Evolutionary conservation across 2,113 vertebrate species (phyloP), one percentile per base, ranked within the genome.

Genomic region (Acrocephalus kingi): DNA sequence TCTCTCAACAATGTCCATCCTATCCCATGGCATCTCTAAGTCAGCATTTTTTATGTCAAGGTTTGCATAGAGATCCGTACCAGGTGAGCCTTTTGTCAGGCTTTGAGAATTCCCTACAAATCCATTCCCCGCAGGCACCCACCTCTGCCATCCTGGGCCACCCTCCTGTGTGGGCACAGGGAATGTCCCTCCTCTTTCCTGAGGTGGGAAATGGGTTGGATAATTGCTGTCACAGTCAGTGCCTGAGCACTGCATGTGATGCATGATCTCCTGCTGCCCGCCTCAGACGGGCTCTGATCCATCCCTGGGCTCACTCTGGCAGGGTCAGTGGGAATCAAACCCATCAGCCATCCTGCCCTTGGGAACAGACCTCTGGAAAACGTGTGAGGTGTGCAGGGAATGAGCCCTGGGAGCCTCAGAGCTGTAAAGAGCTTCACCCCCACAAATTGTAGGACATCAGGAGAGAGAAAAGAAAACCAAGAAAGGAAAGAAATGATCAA

Each of bases 381-480:
- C 1, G 20, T 21, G 31, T 5, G 41, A 45, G 78, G 10, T 31
- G 33, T n/a, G 61, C 73, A 81, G 71, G 58, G 46, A 55, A 1
- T 0, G 39, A 87, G 78, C 81, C 43, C 43, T 56, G 3, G 2
- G 43, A 74, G 21, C 82, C 62, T 49, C n/a, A 15, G 49, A 75
- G 66, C 64, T 1, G 1, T 24, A n/a, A 76, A 83, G 71, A 51
- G n/a, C 23, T 92, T 84, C 37, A 59, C 35, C 51, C 67, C 58
- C 58, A 48, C 62, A 55, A 75, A 79, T 43, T n/a, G 39, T 19
- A 25, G 58, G 22, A n/a, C 25, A 59, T 13, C 48, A 63, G 12
- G 58, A n/a, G 62, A 59, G 15, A 59, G 28, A 2, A 5, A 12
- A 19, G 39, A 59, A 49, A 8, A 18, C 1, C 0, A 6, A 30